Percentiles rank a stretch among this genome's conserved stretches.
These are phyloP conservation scores for Pantherophis alleghaniensis DNA, from an alignment of 2,797 vertebrate species.

Conservation along the genomic window DNA sequence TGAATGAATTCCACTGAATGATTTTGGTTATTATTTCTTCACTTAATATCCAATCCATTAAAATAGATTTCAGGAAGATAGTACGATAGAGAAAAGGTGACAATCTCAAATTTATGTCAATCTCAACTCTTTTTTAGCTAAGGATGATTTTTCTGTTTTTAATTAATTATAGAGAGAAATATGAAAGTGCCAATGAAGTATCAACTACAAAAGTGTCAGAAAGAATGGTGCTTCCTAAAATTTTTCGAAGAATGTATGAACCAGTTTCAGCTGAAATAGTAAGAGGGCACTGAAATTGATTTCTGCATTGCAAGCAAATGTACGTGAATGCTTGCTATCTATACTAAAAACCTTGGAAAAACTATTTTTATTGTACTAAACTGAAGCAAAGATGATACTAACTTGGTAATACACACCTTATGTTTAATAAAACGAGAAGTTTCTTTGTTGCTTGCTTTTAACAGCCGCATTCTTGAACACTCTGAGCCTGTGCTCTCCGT, in stretches of 20 bases:
- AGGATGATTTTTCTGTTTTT: neutral
- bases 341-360: neutral
- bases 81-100: neutral
- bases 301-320: neutral
- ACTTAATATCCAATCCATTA: neutral
- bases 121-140: neutral
- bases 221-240: neutral
- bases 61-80: neutral
- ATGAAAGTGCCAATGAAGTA: neutral
- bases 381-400: neutral
- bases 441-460: conserved; percentile 53
- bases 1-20: neutral
- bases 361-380: neutral
- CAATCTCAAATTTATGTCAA: neutral
- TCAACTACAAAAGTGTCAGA: neutral
- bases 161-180: neutral
- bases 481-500: conserved; percentile 72
- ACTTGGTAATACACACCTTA: conserved; percentile 56
- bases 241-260: neutral
- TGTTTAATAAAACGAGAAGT: conserved; percentile 36
- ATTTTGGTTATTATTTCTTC: neutral
- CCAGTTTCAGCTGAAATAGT: neutral
- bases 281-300: neutral
- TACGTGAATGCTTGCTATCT: neutral
- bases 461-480: conserved; percentile 76